Evolutionary conservation across 1,140 invertebrate genomes (phyloP), one percentile per base, ranked within the genome.

Genomic region (Samia ricini): DNA sequence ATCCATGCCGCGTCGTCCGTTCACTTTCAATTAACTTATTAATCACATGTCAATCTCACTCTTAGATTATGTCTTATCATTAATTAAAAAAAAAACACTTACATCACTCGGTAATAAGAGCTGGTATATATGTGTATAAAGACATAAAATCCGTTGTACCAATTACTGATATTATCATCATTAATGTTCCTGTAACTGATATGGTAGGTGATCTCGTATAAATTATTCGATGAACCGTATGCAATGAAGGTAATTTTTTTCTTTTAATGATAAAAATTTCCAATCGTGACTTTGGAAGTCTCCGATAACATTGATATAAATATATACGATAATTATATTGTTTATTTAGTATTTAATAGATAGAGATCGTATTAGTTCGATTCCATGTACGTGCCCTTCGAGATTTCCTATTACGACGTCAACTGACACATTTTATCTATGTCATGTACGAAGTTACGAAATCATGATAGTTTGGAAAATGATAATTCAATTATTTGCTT

Each of bases 231-330:
- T 22, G 24, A 23, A 22, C 8, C n/a, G 26, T 42, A 7, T n/a
- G n/a, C 15, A 24, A 55, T 55, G 33, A 20, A 29, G 56, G 18
- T 21, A 57, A 36, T 20, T 26, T 57, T n/a, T n/a, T 36, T 42
- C 20, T 15, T 42, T 42, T 4, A 20, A n/a, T 29, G 54, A 56
- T 56, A 64, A 64, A 49, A n/a, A 63, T 22, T 24, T 55, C 50
- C 19, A 52, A 56, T 49, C 65, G 59, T 68, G 66, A 68, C 66
- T 63, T 58, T 52, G 49, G 18, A 26, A 20, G 24, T 63, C n/a
- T 22, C 18, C 57, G 57, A 63, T 63, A 66, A 66, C 36, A 18
- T 50, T 15, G 29, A 52, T 3, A 52, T 21, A 6, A 29, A 61
- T 26, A 48, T 29, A 57, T 57, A 52, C 20, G 55, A 33, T 42